Evolutionary conservation across 1,140 invertebrate species (phyloP).

Genomic region (Saccostrea echinata): DNA sequence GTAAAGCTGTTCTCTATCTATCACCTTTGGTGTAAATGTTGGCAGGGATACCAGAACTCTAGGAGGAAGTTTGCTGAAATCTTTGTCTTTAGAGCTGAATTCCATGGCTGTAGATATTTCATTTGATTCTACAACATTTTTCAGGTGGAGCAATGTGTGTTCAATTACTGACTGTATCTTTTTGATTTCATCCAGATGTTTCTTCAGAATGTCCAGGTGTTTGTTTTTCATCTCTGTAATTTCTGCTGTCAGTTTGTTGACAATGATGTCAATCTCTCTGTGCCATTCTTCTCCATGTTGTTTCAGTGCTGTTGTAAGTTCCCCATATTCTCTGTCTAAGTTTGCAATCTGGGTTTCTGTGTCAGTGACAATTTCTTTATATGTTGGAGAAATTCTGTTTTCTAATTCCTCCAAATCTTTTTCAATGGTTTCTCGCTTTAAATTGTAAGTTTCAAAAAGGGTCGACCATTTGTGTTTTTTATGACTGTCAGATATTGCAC

Average conservation of each 20-base stretch:
- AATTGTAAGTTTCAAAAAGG: not conserved
- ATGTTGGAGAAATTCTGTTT: not conserved
- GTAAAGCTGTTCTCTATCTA: not conserved
- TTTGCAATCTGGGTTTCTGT: not conserved
- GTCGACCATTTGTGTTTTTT: not conserved
- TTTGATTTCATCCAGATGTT: constrained; percentile 25
- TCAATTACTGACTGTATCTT: not conserved
- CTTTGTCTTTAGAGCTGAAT: not conserved
- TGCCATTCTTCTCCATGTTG: not conserved
- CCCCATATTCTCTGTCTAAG: not conserved
- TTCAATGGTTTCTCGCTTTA: not conserved
- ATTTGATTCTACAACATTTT: not conserved
- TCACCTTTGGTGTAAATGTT: not conserved
- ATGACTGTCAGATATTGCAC: not conserved
- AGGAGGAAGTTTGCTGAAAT: not conserved
- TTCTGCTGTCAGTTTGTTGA: not conserved
- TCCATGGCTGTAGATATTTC: not conserved
- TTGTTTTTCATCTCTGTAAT: not conserved
- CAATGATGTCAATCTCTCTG: not conserved
- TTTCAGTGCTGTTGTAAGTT: not conserved
- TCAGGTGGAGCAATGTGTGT: not conserved
- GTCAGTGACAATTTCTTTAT: not conserved
- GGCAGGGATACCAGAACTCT: not conserved
- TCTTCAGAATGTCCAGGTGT: not conserved
- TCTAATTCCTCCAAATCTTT: not conserved